Percentiles rank a stretch among this genome's conserved stretches.
Conservation (phyloP, 2,113 vertebrate genomes). For the Pedionomus torquatus region DNA sequence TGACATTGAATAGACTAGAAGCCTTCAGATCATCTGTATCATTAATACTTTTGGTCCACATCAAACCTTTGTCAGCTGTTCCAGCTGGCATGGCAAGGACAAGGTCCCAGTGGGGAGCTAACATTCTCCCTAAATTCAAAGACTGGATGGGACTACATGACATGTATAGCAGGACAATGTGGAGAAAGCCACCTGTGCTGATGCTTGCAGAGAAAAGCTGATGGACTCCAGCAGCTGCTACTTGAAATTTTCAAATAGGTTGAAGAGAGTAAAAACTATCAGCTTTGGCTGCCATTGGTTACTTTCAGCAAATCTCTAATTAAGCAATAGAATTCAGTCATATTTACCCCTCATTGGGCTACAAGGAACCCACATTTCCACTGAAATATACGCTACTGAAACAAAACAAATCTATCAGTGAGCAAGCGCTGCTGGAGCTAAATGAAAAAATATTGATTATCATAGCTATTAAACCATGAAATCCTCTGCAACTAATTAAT, state of each 20-base stretch:
- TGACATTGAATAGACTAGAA: neutral
- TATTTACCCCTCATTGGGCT: neutral
- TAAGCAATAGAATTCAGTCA: neutral
- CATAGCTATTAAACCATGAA: slow-evolving; percentile 67
- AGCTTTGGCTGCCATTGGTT: neutral
- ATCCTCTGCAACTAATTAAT: slow-evolving; percentile 73
- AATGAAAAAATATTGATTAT: slow-evolving; percentile 74
- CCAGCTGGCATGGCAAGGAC: neutral
- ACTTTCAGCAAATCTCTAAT: slow-evolving; percentile 14
- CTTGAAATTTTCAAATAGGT: neutral
- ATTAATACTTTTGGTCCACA: neutral
- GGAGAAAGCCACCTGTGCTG: neutral
- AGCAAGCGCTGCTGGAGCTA: slow-evolving; percentile 53
- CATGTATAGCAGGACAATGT: neutral
- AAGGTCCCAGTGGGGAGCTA: neutral
- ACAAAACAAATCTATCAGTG: slow-evolving; percentile 66
- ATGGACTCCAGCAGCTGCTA: neutral
- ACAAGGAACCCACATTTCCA: neutral
- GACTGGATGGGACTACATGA: neutral
- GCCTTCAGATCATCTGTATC: neutral
- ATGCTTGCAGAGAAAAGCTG: neutral
- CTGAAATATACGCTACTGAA: slow-evolving; percentile 43
- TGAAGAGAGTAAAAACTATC: neutral
- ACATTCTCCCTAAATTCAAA: neutral
- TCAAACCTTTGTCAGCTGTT: neutral